A percentile compares a stretch with the other conserved stretches of the same genome.
Conservation (phyloP, 2,888 invertebrate genomes). For the Euzophera pinguis region DNA sequence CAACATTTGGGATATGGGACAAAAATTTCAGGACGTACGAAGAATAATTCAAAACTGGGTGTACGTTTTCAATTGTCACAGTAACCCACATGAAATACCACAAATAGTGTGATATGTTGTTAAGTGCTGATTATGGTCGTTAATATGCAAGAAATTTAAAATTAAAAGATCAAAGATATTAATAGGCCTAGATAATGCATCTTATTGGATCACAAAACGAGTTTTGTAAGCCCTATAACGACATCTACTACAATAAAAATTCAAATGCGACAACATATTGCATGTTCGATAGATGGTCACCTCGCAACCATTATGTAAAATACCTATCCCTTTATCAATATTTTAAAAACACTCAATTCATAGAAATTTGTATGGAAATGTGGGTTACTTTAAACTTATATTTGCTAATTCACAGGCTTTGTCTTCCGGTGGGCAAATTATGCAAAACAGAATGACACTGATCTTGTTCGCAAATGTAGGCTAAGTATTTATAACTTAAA, state of each 20-base stretch:
- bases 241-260: not conserved
- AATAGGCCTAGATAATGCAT: not conserved
- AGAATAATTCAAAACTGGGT: no score
- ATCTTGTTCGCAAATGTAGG: not conserved
- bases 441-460: not conserved
- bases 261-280: not conserved
- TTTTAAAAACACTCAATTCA: not conserved
- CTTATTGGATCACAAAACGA: not conserved
- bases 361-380: not conserved
- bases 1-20: no score
- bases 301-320: not conserved
- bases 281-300: not conserved
- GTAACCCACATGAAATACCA: no score
- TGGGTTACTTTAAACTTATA: not conserved
- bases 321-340: not conserved
- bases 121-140: no score
- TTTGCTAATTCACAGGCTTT: not conserved
- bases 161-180: no score
- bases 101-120: no score
- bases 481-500: not conserved
- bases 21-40: no score
- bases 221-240: not conserved
- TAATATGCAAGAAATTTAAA: no score
- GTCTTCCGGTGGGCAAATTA: constrained; percentile 1
- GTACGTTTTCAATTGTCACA: no score